phyloP scores from a whole-genome alignment of 2,888 invertebrate genomes.

The Ophion ellenae region DNA sequence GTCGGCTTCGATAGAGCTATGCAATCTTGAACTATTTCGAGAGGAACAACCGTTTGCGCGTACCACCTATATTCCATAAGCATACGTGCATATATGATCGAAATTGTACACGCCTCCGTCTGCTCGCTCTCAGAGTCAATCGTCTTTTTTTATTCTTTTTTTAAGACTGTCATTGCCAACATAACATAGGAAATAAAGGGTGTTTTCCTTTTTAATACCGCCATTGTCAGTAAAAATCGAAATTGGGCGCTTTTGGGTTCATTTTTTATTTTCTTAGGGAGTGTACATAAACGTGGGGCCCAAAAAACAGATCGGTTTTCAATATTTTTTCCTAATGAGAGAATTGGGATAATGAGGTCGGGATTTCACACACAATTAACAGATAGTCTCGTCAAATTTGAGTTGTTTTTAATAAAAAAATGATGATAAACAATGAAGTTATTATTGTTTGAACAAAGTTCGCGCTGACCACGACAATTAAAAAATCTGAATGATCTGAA shows the following conservation, averaged over 20 bases:
- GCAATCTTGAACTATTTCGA: slow-evolving; percentile 55
- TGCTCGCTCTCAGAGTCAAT: background rate
- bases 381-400: too few species aligned
- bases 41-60: slow-evolving; percentile 21
- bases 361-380: too few species aligned
- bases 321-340: too few species aligned
- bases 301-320: background rate
- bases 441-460: too few species aligned
- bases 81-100: background rate
- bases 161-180: too few species aligned
- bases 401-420: too few species aligned
- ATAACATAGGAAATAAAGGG: background rate
- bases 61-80: background rate
- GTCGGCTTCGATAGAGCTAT: slow-evolving; percentile 3
- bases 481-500: too few species aligned
- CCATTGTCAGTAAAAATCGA: background rate
- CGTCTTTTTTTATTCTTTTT: background rate
- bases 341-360: too few species aligned
- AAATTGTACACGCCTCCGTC: background rate
- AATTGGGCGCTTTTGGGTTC: background rate
- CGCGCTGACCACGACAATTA: too few species aligned
- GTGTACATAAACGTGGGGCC: background rate
- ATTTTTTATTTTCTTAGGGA: background rate
- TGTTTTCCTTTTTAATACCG: too few species aligned
- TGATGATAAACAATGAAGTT: too few species aligned